Evolutionary conservation across 2,797 vertebrate genomes (phyloP).

Genomic region (Danio tinwini): DNA sequence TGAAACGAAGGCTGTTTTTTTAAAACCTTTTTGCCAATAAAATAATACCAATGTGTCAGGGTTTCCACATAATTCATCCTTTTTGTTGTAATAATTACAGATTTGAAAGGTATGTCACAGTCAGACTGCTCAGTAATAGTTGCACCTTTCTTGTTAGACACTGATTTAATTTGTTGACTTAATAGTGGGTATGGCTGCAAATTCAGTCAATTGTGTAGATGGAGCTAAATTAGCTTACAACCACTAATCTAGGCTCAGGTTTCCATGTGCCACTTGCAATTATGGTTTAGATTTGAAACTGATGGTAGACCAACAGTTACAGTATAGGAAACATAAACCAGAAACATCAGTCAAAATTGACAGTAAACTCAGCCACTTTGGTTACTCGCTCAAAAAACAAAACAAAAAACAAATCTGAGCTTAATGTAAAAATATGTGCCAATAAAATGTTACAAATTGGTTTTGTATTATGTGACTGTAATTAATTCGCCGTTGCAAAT

Average conservation of each 20-base stretch:
- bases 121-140: not conserved
- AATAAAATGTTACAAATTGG: not conserved
- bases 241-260: not conserved
- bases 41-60: no score
- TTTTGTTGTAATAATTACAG: no score
- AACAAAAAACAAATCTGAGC: no score
- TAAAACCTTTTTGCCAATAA: no score
- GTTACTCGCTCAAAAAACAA: no score
- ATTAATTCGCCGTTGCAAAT: not conserved
- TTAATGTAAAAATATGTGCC: not conserved
- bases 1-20: no score
- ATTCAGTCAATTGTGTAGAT: not conserved
- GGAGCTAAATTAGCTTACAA: not conserved
- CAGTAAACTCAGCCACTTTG: not conserved
- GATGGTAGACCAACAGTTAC: not conserved
- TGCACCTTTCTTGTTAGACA: no score
- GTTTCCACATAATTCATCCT: no score
- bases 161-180: not conserved
- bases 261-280: not conserved
- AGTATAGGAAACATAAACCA: not conserved
- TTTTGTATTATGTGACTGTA: not conserved
- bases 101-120: no score
- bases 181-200: not conserved
- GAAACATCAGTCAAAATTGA: not conserved
- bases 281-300: not conserved